Base-by-base conservation (phyloP, 2,888 invertebrate genomes). In the Cistogaster globosa region DNA sequence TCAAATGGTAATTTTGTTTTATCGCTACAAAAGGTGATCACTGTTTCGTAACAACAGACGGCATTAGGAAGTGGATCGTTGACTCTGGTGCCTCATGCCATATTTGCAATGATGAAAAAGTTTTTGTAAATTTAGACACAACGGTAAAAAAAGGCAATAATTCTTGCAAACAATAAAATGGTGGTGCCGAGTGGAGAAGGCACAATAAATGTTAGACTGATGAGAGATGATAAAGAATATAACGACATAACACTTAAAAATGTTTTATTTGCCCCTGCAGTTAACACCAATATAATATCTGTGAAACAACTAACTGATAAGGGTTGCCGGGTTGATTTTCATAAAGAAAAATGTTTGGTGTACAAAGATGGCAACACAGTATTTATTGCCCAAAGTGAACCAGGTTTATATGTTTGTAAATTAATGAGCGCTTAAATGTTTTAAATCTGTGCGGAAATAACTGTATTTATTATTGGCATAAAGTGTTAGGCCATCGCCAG, bases 11-110 rank as follows among this genome's bases (percentile, higher is more conserved):
- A 26, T 38, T 69, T 26, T 69, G 69, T 26, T 57, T 69, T 7
- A 7, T 14, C 3, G 18, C 72, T 18, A 11, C 14, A 18, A 51
- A 51, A 3, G n/a, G 18, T 11, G 12, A 72, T 51, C 60, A 12
- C 18, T 72, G 48, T 51, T 72, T 72, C 11, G 58, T 60, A 16
- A 26, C 68, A 22, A 60, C 77, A 18, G 65, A 67, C 36, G 57
- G 65, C 36, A 20, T n/a, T 32, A 18, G 14, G 0, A 67, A 57
- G 20, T 67, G 57, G 48, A 67, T 76, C 6, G 16, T 76, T 11
- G 57, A 58, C 9, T 76, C 65, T 6, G 76, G 67, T 0, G 76
- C 76, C 1, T 76, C 76, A 11, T 76, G 67, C 3, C 76, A 76
- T 32, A 76, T 76, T 58, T 67, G 65, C 14, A 67, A 67, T 9